Conservation (phyloP, 2,797 vertebrate species). For the Sebastes elongatus region DNA sequence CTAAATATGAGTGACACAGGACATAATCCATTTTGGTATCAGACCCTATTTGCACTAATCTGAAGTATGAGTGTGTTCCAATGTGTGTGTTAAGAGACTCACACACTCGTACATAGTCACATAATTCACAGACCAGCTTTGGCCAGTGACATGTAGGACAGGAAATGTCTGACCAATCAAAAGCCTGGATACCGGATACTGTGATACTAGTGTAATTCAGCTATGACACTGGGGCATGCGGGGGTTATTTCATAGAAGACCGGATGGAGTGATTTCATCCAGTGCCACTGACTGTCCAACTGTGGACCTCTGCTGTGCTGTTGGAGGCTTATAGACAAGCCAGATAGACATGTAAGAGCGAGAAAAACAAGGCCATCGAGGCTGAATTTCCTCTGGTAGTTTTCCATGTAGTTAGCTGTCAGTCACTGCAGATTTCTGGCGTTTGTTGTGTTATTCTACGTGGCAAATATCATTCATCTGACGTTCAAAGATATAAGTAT, state of each 20-base stretch:
- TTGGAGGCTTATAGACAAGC: neutral
- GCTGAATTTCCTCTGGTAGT: neutral
- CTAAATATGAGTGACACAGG: slow-evolving; percentile 39
- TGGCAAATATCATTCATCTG: neutral
- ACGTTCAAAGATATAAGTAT: neutral
- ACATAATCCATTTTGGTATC: slow-evolving; percentile 69
- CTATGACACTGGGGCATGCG: neutral
- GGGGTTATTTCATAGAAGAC: slow-evolving; percentile 18
- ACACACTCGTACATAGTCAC: slow-evolving; percentile 6
- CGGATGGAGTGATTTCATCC: neutral
- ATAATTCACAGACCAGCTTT: slow-evolving; percentile 18
- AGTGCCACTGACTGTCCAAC: neutral
- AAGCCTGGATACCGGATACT: slow-evolving; percentile 4
- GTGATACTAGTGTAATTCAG: slow-evolving; percentile 16
- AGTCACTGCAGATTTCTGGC: neutral
- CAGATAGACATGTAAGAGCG: neutral
- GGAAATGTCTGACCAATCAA: slow-evolving; percentile 41
- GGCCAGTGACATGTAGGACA: slow-evolving; percentile 28
- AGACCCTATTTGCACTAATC: slow-evolving; percentile 59
- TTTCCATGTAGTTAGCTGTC: neutral
- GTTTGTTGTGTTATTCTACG: neutral
- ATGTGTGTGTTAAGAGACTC: slow-evolving; percentile 1
- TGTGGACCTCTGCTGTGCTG: neutral
- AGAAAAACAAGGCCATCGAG: neutral
- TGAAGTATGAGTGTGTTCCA: slow-evolving; percentile 12